A percentile compares a stretch with the other conserved stretches of the same genome.
These are phyloP conservation scores for Salvelinus alpinus DNA, from an alignment of 2,113 vertebrate genomes.

Conservation along the genomic window DNA sequence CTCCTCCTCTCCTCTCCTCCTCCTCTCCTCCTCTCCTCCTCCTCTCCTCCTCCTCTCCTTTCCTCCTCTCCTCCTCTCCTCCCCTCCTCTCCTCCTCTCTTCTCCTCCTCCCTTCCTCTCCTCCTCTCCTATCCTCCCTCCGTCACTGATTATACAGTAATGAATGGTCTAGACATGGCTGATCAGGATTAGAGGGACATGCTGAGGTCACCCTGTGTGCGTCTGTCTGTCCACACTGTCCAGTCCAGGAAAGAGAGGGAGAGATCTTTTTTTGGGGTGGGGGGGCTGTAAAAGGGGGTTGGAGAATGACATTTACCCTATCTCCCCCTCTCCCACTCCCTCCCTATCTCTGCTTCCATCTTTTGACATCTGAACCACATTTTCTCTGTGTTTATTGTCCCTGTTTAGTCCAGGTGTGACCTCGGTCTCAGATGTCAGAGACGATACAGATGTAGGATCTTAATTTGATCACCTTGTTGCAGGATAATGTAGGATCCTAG, in stretches of 20 bases:
- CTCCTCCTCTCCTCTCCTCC: no score
- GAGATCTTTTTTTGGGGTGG: no score
- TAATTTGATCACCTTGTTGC: no score
- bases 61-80: background rate
- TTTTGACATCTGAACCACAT: constrained; percentile 29
- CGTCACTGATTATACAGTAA: constrained; percentile 66
- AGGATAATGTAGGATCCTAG: no score
- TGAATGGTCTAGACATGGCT: constrained; percentile 76
- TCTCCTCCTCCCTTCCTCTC: background rate
- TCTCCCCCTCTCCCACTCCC: background rate
- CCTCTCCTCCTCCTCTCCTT: background rate
- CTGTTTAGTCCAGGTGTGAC: constrained; percentile 32
- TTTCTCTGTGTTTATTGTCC: constrained; percentile 42
- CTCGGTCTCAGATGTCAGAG: background rate
- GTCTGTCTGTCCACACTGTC: background rate
- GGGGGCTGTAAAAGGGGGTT: background rate
- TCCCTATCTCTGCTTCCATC: background rate
- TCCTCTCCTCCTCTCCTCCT: background rate
- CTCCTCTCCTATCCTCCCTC: background rate
- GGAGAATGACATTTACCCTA: constrained; percentile 23
- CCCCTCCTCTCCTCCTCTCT: no score
- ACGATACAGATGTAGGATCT: background rate
- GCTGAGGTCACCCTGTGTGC: constrained; percentile 56
- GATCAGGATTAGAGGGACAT: constrained; percentile 73
- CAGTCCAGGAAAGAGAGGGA: background rate